Evolutionary conservation across 2,888 invertebrate species (phyloP), one percentile per base, ranked within the genome.

Genomic region (Alitta virens): DNA sequence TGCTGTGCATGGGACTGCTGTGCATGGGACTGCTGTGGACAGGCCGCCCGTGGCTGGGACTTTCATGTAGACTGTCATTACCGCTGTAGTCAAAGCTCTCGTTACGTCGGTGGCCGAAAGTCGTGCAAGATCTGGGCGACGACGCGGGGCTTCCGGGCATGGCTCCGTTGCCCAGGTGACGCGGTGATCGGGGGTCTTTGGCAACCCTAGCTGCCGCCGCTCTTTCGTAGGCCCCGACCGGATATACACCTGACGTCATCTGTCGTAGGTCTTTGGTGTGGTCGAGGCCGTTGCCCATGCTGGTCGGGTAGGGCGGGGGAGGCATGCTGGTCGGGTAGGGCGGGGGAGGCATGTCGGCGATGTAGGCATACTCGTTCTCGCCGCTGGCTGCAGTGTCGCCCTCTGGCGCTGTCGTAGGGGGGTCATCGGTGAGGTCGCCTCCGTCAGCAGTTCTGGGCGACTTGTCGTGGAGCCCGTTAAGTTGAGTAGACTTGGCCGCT

Each of bases 311-410:
- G 1, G 46, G 57, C 18, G 57, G 57, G 1, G 46, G 46, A 1
- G 57, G 57, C 1, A 12, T 46, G 7, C 23, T 3, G 27, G 51
- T 21, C 21, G 24, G 9, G 14, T 38, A 38, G 16, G 59, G 59
- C 1, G 59, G 59, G 1, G 59, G 59, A 2, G 59, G 59, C 40
- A 59, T 59, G 40, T 59, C 59, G 16, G 59, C 59, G 33, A 59
- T 59, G 25, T 59, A 59, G 38, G 59, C 59, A 21, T 59, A 59
- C 40, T 59, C 59, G 42, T 59, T 59, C 59, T 59, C 59, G 7
- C 38, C 51, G 33, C 33, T 33, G 33, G 7, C 33, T 33, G 38
- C 59, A 38, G 50, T 21, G 23, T 59, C 59, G 12, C 38, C 50
- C 33, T 59, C 59, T 38, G 59, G 59, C 21, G 33, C 38, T 16